Evolutionary conservation across 2,797 vertebrate species (phyloP), one percentile per base, ranked within the genome.

Genomic region (Gymnothorax reevesii): DNA sequence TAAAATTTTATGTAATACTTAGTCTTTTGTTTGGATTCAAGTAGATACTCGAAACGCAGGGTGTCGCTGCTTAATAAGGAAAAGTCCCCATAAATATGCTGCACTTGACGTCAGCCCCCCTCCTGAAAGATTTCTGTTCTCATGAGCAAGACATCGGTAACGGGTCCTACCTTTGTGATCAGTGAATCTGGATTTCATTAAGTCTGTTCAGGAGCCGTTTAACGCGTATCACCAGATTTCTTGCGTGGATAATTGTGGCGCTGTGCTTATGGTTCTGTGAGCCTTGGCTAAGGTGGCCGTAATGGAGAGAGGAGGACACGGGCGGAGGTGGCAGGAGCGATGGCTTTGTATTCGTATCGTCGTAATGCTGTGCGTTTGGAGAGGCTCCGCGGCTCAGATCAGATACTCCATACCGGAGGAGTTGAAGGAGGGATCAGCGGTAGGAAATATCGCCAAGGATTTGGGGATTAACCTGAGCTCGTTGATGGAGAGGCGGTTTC

Each of bases 371-470:
- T 85, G 62, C 0, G 62, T 90, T 82, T 90, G 85, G 8, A 84
- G 69, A 75, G 54, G 20, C 0, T 27, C 89, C 15, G 86, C 79
- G 0, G 94, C 92, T 1, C 94, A 95, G 62, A 86, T 96, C 15
- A 87, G 88, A 84, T 97, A 96, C 88, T 95, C 95, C 0, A 88
- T 96, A 25, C 89, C 87, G 0, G 96, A 97, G 85, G 95, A 96
- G 64, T 87, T 94, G 0, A 90, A 94, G 0, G 93, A 94, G 84
- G 95, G 94, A 33, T 92, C 94, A 27, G 91, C 91, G 27, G 94
- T 97, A 77, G 96, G 95, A 22, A 94, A 95, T 87, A 87, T 96
- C 22, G 91, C 94, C 1, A 95, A 94, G 33, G 96, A 97, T 57
- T 86, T 97, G 4, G 95, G 95, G 7, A 89, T 97, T 57, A 93